Evolutionary conservation across 2,113 vertebrate species (phyloP).

Genomic region (Zapus hudsonius): DNA sequence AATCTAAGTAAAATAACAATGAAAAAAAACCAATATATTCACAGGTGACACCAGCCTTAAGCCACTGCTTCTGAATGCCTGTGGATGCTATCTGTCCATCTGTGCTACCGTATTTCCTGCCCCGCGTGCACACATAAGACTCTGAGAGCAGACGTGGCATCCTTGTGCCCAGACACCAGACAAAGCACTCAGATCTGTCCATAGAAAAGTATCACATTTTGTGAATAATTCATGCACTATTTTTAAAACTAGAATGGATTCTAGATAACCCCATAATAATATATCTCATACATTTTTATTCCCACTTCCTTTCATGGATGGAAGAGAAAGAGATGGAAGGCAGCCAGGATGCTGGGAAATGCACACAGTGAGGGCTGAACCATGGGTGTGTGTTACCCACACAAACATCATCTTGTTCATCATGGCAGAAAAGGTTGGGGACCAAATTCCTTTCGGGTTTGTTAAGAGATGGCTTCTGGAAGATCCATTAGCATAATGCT

Average conservation of each 20-base stretch:
- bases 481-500: slow-evolving; percentile 68
- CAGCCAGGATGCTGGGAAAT: background rate
- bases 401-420: background rate
- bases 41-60: background rate
- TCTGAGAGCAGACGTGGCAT: background rate
- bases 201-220: background rate
- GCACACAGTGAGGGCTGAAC: background rate
- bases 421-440: slow-evolving; percentile 30
- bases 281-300: background rate
- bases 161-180: background rate
- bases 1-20: no score
- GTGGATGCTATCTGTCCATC: background rate
- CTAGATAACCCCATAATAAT: background rate
- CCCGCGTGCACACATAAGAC: background rate
- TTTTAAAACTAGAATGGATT: background rate
- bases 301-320: background rate
- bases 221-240: background rate
- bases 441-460: slow-evolving; percentile 5
- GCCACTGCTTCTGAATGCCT: background rate
- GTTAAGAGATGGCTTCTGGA: slow-evolving; percentile 71
- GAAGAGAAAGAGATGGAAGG: background rate
- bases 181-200: background rate
- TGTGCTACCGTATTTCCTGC: rapidly evolving
- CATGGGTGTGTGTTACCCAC: background rate
- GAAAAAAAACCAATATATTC: no score